These are phyloP conservation scores for Vipera latastei DNA, from an alignment of 2,797 vertebrate genomes.

Conservation along the genomic window DNA sequence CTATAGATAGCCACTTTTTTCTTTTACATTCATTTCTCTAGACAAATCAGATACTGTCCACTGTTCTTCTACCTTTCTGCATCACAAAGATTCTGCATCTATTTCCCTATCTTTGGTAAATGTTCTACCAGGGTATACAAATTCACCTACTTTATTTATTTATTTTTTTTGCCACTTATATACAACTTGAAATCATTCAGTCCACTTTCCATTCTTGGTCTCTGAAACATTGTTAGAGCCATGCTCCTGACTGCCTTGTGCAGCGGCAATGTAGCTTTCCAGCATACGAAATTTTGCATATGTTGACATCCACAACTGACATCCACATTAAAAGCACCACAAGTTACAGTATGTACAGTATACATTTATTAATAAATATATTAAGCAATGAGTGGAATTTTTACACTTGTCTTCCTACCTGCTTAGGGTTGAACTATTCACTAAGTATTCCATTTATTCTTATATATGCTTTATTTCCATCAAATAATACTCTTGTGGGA, in stretches of 20 bases:
- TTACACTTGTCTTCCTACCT: background rate
- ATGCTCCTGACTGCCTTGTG: background rate
- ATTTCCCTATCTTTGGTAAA: background rate
- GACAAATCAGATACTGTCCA: background rate
- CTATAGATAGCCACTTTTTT: background rate
- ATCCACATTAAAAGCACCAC: background rate
- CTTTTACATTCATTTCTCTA: background rate
- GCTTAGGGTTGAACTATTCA: background rate
- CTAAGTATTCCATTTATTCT: background rate
- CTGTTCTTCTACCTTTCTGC: background rate
- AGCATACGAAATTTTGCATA: background rate
- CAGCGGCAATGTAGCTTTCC: background rate
- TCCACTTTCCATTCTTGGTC: background rate
- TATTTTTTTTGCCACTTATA: background rate
- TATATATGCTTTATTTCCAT: background rate
- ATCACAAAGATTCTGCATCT: background rate
- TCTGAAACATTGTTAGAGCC: background rate
- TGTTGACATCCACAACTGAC: background rate
- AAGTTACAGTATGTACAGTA: background rate
- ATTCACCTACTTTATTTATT: background rate
- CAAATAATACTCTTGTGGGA: background rate
- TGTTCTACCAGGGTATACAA: background rate
- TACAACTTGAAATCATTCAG: background rate
- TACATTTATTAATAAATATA: background rate
- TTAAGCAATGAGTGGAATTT: background rate